Conservation (phyloP, 2,113 vertebrate species). For the Crotophaga sulcirostris region DNA sequence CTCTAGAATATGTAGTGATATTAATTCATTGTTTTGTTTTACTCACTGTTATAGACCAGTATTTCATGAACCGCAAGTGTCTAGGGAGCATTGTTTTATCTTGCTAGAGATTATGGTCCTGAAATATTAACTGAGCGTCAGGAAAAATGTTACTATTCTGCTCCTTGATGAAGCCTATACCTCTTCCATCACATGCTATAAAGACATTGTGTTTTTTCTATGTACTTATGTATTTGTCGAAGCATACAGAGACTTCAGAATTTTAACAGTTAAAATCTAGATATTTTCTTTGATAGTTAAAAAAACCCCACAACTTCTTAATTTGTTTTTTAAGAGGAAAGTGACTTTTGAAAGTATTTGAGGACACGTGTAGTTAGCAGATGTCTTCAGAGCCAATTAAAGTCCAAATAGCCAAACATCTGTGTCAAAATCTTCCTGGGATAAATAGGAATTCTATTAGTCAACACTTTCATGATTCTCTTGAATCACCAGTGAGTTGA, state of each 20-base stretch:
- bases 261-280: not conserved
- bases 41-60: not conserved
- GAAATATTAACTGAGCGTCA: not conserved
- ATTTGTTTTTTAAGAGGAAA: not conserved
- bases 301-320: fast-evolving
- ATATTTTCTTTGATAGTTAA: not conserved
- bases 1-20: not conserved
- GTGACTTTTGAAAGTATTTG: not conserved
- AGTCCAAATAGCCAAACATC: not conserved
- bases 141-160: not conserved
- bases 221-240: not conserved
- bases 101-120: not conserved
- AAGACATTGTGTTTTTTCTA: not conserved
- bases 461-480: not conserved
- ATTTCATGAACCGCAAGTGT: not conserved
- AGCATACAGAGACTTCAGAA: not conserved
- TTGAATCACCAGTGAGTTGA: not conserved
- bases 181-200: not conserved
- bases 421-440: not conserved
- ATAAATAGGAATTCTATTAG: not conserved
- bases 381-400: not conserved
- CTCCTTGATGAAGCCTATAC: not conserved
- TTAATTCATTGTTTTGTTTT: not conserved
- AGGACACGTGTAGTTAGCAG: not conserved
- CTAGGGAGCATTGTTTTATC: not conserved